Evolutionary conservation across 2,888 invertebrate species (phyloP).

Genomic region (Teleogryllus oceanicus): DNA sequence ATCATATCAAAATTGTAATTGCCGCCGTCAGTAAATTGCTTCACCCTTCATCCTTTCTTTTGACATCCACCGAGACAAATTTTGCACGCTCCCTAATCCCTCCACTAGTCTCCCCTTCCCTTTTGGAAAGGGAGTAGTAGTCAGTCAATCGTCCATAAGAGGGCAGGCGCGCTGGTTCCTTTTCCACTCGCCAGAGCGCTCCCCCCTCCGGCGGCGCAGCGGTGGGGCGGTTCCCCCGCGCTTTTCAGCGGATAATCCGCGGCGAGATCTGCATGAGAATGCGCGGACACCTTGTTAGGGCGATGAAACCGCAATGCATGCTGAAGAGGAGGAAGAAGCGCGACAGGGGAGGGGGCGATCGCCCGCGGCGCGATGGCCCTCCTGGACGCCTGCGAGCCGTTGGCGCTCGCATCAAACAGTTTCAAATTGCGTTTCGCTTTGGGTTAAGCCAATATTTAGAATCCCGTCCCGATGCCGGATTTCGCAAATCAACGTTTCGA

Average conservation of each 20-base stretch:
- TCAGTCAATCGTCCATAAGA: neutral
- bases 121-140: neutral
- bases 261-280: neutral
- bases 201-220: neutral
- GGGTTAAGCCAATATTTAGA: too few relatives aligned
- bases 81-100: too few relatives aligned
- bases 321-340: neutral
- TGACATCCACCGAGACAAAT: too few relatives aligned
- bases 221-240: neutral
- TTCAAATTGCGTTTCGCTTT: too few relatives aligned
- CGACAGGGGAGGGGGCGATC: neutral
- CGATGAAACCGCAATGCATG: constrained; percentile 18
- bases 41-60: too few relatives aligned
- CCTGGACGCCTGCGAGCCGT: too few relatives aligned
- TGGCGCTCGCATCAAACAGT: too few relatives aligned
- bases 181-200: neutral
- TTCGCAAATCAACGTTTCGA: too few relatives aligned
- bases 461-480: too few relatives aligned
- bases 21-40: too few relatives aligned
- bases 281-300: constrained; percentile 1
- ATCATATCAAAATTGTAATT: too few relatives aligned
- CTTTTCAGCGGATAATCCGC: neutral
- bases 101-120: too few relatives aligned
- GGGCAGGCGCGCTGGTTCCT: neutral
- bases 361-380: neutral